A percentile compares a stretch with the other conserved stretches of the same genome.
phyloP scores from a whole-genome alignment of 2,113 vertebrate genomes.

The Tachysurus fulvidraco region DNA sequence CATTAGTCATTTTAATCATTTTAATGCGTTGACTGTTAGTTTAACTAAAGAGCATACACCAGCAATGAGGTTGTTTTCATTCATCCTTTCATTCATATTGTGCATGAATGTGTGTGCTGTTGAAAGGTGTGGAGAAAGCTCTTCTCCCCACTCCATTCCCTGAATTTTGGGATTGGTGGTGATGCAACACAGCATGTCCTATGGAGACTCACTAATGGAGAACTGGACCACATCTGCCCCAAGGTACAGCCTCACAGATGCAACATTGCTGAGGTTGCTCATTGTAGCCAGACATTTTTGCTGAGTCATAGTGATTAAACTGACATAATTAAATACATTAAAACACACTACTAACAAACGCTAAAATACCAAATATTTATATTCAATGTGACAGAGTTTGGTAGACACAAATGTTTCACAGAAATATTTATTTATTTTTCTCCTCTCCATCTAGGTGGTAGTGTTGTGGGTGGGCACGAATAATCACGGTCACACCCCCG shows the following conservation, averaged over 20 bases:
- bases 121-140: slow-evolving; percentile 86
- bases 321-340: too few relatives aligned
- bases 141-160: slow-evolving; percentile 87
- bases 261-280: background rate
- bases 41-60: background rate
- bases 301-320: background rate
- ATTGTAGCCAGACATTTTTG: background rate
- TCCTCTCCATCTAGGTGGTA: slow-evolving; percentile 74
- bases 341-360: too few relatives aligned
- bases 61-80: background rate
- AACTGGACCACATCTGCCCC: slow-evolving; percentile 86
- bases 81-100: background rate
- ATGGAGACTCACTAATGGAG: slow-evolving; percentile 87
- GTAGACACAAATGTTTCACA: background rate
- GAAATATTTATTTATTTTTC: background rate
- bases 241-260: slow-evolving; percentile 74
- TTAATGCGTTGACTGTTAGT: background rate
- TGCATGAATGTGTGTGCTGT: slow-evolving; percentile 16
- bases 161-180: slow-evolving; percentile 87
- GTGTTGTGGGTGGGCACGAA: slow-evolving; percentile 90
- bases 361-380: background rate
- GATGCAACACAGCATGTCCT: slow-evolving; percentile 87
- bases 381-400: background rate
- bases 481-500: slow-evolving; percentile 82
- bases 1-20: background rate